Percentiles rank a stretch among this genome's conserved stretches.
phyloP scores from a whole-genome alignment of 2,113 vertebrate genomes.

The Scopus umbretta region DNA sequence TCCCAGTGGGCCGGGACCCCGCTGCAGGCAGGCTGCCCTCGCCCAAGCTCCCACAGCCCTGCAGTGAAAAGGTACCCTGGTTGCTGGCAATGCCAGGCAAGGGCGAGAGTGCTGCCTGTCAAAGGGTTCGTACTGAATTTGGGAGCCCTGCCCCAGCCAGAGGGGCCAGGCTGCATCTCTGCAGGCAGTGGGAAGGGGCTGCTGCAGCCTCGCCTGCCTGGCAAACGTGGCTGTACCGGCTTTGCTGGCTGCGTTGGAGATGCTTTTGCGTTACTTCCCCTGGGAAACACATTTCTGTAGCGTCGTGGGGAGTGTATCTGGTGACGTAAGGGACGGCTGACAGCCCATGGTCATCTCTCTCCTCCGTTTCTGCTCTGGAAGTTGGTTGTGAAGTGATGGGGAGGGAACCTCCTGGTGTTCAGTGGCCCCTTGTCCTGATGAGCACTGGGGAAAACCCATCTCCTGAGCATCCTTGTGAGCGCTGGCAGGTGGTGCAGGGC shows the following conservation, averaged over 20 bases:
- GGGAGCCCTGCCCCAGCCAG: neutral
- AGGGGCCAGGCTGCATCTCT: neutral
- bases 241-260: rapidly evolving
- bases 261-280: neutral
- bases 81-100: neutral
- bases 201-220: neutral
- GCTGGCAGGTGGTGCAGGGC: neutral
- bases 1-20: neutral
- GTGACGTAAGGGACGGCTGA: neutral
- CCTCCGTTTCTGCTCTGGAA: neutral
- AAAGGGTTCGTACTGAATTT: rapidly evolving
- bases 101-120: neutral
- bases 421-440: neutral
- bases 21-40: rapidly evolving
- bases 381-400: neutral
- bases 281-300: neutral
- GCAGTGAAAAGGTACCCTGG: neutral
- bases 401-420: neutral
- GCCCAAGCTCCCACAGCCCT: rapidly evolving
- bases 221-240: neutral
- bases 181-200: neutral
- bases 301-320: rapidly evolving
- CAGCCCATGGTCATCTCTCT: rapidly evolving
- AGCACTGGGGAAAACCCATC: neutral
- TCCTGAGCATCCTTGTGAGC: neutral